Percentiles rank a stretch among this genome's conserved stretches.
Evolutionary conservation across 2,797 vertebrate genomes (phyloP).

Genomic region (Pseudocheirus occidentalis): DNA sequence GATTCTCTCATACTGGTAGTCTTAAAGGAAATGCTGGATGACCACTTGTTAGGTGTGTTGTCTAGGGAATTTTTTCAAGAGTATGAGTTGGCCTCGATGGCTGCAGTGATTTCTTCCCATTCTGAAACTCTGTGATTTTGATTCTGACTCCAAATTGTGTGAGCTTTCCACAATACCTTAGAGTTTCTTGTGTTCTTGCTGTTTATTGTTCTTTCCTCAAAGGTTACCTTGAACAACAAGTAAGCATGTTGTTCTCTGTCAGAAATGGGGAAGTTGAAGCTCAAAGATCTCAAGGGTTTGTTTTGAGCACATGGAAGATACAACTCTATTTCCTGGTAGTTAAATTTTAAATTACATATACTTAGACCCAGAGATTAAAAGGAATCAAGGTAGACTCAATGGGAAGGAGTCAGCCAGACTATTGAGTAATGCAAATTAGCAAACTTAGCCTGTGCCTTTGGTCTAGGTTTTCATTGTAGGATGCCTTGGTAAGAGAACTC

Average conservation of each 20-base stretch:
- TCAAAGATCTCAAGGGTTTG: background rate
- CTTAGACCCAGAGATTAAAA: background rate
- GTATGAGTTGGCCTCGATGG: background rate
- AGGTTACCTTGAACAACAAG: background rate
- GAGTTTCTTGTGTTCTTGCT: background rate
- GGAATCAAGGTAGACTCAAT: background rate
- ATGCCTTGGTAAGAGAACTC: background rate
- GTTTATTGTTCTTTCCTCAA: background rate
- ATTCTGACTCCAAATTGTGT: background rate
- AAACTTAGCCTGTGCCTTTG: background rate
- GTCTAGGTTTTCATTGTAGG: background rate
- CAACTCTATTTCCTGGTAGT: background rate
- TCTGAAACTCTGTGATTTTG: background rate
- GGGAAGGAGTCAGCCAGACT: background rate
- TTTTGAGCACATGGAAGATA: background rate
- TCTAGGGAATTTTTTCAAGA: background rate
- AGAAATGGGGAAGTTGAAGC: background rate
- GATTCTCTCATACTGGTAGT: background rate
- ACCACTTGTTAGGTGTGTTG: background rate
- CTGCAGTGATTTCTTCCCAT: background rate
- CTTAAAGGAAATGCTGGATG: background rate
- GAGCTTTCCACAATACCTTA: background rate
- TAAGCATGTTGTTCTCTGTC: background rate
- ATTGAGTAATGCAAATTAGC: accelerated
- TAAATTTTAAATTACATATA: background rate